Evolutionary conservation across 2,113 vertebrate species (phyloP), one percentile per base, ranked within the genome.

Genomic region (Symphodus melops): DNA sequence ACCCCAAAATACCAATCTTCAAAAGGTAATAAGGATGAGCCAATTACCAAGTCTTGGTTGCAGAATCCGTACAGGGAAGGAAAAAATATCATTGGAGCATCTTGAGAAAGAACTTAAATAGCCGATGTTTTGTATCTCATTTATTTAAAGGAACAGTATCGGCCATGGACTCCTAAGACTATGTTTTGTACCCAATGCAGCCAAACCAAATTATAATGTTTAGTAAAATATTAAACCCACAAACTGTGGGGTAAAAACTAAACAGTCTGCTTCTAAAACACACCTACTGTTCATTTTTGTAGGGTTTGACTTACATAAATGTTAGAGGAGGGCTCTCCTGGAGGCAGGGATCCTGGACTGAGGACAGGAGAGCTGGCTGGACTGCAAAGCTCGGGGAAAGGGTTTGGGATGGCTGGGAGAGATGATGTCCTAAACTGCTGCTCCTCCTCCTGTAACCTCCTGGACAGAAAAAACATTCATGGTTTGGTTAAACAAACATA

Each of bases 321-420:
- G 28, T 83, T 91, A n/a, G 88, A 79, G 23, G 90, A 82, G 52
- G 95, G 93, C 77, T 96, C 96, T 91, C 88, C 94, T 3, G 96
- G 95, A 91, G 97, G 96, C 72, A 98, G 91, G 70, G 97, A 97
- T 74, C 96, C 95, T 1, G 96, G 93, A 41, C 95, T 90, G 73
- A 96, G 94, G 8, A 95, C 95, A 52, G 97, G 96, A 54, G 97
- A 96, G 82, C 94, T 94, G 13, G 95, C 94, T 0, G 94, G 94
- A 53, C 96, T 96, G 70, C 96, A 96, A 63, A 99, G 96, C 90
- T 99, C 98, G 0, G 97, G 98, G 80, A 99, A 99, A 0, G 98
- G 98, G 84, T 99, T 99, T 33, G 98, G 98, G 82, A 99, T 99
- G 88, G 98, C 97, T 0, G 97, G 98, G 89, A 99, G 94, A 52